Evolutionary conservation across 2,888 invertebrate genomes (phyloP), one percentile per base, ranked within the genome.

Genomic region (Apodemia zela): DNA sequence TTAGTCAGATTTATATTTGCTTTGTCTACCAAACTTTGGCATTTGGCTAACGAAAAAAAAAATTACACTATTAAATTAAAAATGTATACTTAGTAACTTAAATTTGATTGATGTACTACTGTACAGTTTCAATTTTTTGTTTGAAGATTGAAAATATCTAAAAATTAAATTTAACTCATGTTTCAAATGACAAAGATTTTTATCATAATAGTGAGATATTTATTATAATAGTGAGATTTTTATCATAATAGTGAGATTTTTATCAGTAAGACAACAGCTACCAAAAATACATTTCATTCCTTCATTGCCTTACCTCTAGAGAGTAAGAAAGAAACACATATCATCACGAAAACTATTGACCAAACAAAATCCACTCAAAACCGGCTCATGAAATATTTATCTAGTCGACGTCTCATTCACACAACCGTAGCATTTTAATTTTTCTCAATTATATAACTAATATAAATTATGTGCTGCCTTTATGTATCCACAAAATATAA

Each of bases 401-500:
- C 54, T 57, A 57, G 25, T 57, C 25, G 54, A 57, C 63, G 25
- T 63, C 63, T 35, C 63, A 49, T 61, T 63, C 61, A 61, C 65
- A 65, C 65, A 63, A 65, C 66, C 62, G 57, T 64, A 57, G 63
- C 54, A 59, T 64, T 68, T 68, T 67, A 68, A 62, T 65, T 66
- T 51, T 66, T 67, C 59, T 65, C 65, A 68, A 67, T 67, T 63
- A 64, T 61, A 67, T 66, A 69, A 68, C 66, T 67, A 68, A 65
- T 15, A 59, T 66, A 58, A 57, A 49, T 63, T 60, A 13, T 67
- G 67, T 65, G 66, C 68, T 64, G 66, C 60, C 66, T 59, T 38
- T 59, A n/a, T 57, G 38, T 45, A 25, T 29, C 42, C 42, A 38
- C 60, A 18, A 47, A 61, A 45, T 45, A 60, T 45, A 25, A 45